These are phyloP conservation scores for Athripsodes cinereus DNA, from an alignment of 2,888 invertebrate species.

Conservation along the genomic window DNA sequence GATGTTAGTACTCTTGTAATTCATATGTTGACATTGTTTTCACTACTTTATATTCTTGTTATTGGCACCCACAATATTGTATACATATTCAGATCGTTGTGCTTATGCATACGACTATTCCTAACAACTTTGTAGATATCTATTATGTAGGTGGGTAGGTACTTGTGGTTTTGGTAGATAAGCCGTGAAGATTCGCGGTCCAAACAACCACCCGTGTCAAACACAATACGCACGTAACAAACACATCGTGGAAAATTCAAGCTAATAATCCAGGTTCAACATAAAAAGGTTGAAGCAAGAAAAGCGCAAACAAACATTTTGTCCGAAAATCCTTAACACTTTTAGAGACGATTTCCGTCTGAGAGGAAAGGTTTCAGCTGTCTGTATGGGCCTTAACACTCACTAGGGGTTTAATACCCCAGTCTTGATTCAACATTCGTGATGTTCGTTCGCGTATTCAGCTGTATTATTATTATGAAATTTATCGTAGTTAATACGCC, in stretches of 20 bases:
- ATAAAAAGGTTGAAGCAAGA: too few relatives aligned
- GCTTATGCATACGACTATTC: too few relatives aligned
- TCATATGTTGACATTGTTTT: too few relatives aligned
- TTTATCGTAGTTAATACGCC: not conserved
- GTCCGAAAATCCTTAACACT: not conserved
- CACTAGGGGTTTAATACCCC: slow-evolving; percentile 15
- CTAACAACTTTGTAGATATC: too few relatives aligned
- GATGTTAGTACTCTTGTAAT: too few relatives aligned
- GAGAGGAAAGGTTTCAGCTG: not conserved
- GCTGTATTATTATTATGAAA: not conserved
- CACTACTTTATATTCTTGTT: too few relatives aligned
- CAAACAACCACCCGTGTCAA: slow-evolving; percentile 18
- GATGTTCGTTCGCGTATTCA: not conserved
- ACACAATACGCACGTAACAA: not conserved
- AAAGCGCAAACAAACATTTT: too few relatives aligned
- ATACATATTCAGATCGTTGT: too few relatives aligned
- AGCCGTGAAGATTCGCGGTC: slow-evolving; percentile 8
- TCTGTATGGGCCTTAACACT: slow-evolving; percentile 15
- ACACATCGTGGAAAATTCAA: too few relatives aligned
- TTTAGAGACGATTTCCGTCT: not conserved
- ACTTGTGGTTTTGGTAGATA: not conserved
- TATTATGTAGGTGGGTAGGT: too few relatives aligned
- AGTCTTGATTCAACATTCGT: slow-evolving; percentile 16
- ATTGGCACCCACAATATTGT: too few relatives aligned
- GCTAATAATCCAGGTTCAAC: too few relatives aligned